Base-by-base conservation (phyloP, 2,797 vertebrate species). In the Chaetodon trifasciatus region DNA sequence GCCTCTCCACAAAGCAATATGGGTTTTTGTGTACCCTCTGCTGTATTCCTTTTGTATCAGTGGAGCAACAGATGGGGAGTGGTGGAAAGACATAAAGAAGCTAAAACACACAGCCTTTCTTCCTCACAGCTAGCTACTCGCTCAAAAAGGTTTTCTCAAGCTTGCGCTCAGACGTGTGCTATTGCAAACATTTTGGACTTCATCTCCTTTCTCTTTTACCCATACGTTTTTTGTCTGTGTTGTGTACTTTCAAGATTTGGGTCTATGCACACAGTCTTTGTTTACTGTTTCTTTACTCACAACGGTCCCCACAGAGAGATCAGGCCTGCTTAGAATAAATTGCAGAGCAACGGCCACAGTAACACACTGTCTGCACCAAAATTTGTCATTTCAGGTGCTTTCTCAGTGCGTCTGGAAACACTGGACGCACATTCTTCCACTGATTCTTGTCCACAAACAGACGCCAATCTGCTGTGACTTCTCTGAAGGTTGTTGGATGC, bases 41-140 rank as follows among this genome's bases (percentile, higher is more conserved):
- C 86, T 93, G 91, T 92, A 93, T 91, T 93, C 83, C 89, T 81
- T 92, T 94, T 94, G 93, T 93, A 67, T 76, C 42, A 7, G 58
- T 44, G 73, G 82, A 82, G 88, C 78, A 92, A 89, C 93, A 95
- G 92, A 95, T 94, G 91, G 92, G 89, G 88, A 74, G 69, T 85
- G 84, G 89, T 85, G 79, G 88, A 85, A 61, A 81, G 87, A 89
- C 88, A 89, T 90, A 94, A 93, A 93, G 93, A 93, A 77, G 75
- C 89, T 84, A 93, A 94, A 94, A 93, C 92, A 92, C 92, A 94
- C 93, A 94, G 86, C 82, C 83, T 91, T 94, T 94, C 88, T 94
- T 92, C 88, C 82, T 92, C 93, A 92, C 93, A 94, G 93, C 89
- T 53, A 93, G 93, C 89, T 79, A 72, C 90, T 86, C 47, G 2